Base-by-base conservation (phyloP, 64 coral and sea anemone genomes). In the Cladopsammia gracilis region DNA sequence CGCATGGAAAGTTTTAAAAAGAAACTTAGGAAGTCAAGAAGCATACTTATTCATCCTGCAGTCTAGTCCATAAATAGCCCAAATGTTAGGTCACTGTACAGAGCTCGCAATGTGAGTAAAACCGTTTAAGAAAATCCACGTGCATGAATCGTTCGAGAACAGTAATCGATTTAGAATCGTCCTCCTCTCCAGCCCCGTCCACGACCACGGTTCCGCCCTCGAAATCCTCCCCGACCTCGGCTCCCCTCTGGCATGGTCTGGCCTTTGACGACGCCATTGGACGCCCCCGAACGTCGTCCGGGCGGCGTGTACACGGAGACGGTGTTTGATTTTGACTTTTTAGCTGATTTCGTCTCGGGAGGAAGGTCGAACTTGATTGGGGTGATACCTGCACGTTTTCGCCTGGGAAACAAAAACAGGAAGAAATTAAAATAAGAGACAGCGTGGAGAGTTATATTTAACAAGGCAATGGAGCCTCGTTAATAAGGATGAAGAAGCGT, bases 351-450 rank as follows among this genome's bases (percentile, higher is more conserved):
- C 19, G 86, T 93, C 20, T 93, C 94, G 25, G 98, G 95, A 48
- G 90, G 91, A 44, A 90, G 86, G 76, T 99, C 98, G 24, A 99
- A 99, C 50, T 79, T 99, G 16, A 99, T 99, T 14, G 98, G 98
- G 8, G 98, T 99, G 71, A 99, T 99, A 7, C 98, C 98, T 24
- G 98, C 98, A 51, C 98, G 94, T 50, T 99, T 99, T 51, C 98
- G 94, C 48, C 98, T 99, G 84, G 48, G 68, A 26, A 42, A 51
- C 82, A 19, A 94, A 5, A 90, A 79, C 24, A 83, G 72, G n/a
- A 6, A 56, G 1, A 81, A 25, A 64, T 61, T 0, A 20, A 8
- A 65, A 74, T 15, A 24, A 76, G 44, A 5, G 1, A 56, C 53
- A 56, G 53, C 7, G 4, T 56, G 12, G 53, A 34, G 34, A 34